phyloP scores from a whole-genome alignment of 2,113 vertebrate genomes.

The Grammomys surdaster region DNA sequence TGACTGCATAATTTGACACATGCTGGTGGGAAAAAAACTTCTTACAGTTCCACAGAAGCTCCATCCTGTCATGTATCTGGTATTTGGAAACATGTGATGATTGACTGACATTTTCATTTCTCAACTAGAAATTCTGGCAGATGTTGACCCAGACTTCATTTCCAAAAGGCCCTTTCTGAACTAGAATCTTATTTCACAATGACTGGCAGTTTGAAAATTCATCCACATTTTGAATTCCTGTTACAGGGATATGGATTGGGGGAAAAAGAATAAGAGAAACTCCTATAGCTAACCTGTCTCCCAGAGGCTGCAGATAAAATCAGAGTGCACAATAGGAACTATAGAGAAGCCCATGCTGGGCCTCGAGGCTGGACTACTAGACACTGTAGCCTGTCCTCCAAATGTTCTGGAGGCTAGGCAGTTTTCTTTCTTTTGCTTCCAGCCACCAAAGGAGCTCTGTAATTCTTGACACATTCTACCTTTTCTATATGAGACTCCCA shows the following conservation, averaged over 20 bases:
- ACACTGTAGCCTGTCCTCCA: neutral
- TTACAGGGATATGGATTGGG: conserved; percentile 33
- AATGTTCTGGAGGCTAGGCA: fast-evolving
- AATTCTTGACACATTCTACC: too few relatives aligned
- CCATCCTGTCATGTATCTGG: conserved; percentile 45
- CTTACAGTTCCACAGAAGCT: neutral
- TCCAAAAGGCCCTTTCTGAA: neutral
- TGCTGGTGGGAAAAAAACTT: neutral
- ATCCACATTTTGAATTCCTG: conserved; percentile 34
- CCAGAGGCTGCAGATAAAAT: too few relatives aligned
- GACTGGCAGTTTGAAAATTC: conserved; percentile 63
- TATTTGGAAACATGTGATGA: conserved; percentile 61
- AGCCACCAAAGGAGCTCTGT: neutral
- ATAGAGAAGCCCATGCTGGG: neutral
- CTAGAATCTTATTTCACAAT: conserved; percentile 66
- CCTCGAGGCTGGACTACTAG: neutral
- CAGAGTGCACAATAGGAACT: neutral
- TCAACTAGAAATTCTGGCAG: conserved; percentile 62
- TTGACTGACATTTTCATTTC: conserved; percentile 72
- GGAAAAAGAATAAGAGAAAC: conserved; percentile 22
- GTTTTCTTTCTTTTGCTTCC: neutral
- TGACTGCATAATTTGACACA: neutral
- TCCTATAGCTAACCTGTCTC: neutral
- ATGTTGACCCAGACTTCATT: conserved; percentile 57
- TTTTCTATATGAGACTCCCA: too few relatives aligned